Percentiles rank a stretch among this genome's conserved stretches.
Evolutionary conservation across 2,797 vertebrate genomes (phyloP).

Genomic region (Enteromius anoplus): DNA sequence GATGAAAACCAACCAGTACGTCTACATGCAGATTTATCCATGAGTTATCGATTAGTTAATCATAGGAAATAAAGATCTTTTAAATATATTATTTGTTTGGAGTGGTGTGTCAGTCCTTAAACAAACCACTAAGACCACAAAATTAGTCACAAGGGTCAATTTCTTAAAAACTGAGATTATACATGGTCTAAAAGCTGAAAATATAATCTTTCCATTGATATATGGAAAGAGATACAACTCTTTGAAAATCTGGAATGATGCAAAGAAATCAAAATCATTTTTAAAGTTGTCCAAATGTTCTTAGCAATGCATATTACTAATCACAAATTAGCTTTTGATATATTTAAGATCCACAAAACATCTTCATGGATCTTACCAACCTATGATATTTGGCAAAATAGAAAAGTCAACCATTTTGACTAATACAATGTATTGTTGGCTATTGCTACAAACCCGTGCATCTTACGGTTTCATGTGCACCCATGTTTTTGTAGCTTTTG

Average conservation of each 20-base stretch:
- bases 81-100: slow-evolving; percentile 67
- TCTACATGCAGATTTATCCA: slow-evolving; percentile 68
- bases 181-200: background rate
- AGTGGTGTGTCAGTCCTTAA: slow-evolving; percentile 59
- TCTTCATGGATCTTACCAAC: background rate
- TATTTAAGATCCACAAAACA: background rate
- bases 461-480: background rate
- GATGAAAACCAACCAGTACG: slow-evolving; percentile 66
- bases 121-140: background rate
- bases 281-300: too few species aligned
- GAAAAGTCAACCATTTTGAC: background rate
- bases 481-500: background rate
- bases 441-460: background rate
- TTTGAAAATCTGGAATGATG: too few species aligned
- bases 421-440: background rate
- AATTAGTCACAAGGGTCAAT: background rate
- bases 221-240: too few species aligned
- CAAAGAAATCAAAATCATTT: too few species aligned
- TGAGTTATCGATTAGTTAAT: slow-evolving; percentile 70
- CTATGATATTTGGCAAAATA: background rate
- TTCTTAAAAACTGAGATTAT: background rate
- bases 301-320: background rate
- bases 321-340: background rate
- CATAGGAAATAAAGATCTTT: slow-evolving; percentile 80
- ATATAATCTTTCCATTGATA: background rate